Base-by-base conservation (phyloP, 2,888 invertebrate genomes). In the Sipunculus nudus region DNA sequence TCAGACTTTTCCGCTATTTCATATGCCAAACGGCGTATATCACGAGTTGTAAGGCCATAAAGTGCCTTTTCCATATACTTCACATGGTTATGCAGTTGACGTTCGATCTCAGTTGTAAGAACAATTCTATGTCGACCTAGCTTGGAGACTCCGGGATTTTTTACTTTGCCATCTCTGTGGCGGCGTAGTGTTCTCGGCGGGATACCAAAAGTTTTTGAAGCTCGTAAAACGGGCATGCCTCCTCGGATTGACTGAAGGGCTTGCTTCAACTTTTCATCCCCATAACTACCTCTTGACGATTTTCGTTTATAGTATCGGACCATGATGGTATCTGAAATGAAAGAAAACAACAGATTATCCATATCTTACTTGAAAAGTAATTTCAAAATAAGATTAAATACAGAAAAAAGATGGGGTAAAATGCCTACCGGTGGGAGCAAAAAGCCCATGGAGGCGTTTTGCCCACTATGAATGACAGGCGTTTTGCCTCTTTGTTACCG, bases 1-100 rank as follows among this genome's bases (percentile, higher is more conserved):
- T 50, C 56, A 16, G 38, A 13, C 38, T 39, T 56, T 53, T 63
- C 59, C 6, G 70, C 63, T n/a, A 62, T n/a, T 2, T 66, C 57
- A 53, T 40, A 70, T 31, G 70, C 66, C 10, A 70, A 47, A 19
- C 39, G 21, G 3, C 61, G 41, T 6, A 66, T 53, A 46, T 63
- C 54, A 23, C 13, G n/a, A 13, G 63, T 41, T 2, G 56, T 53
- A 25, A 68, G 28, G 5, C 61, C 55, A 48, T 45, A 65, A 10
- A 68, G 43, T 13, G 45, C 19, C 10, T 38, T 53, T 35, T 67
- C 58, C 63, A 61, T 68, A 2, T 26, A 19, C 10, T 40, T 23
- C 3, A 63, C 54, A 31, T 63, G 48, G 8, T 52, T 23, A 16
- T 31, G 28, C 23, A 55, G 23, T 25, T 28, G 45, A n/a, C 29